Conservation (phyloP, 1,140 invertebrate genomes). For the Amphibalanus amphitrite region DNA sequence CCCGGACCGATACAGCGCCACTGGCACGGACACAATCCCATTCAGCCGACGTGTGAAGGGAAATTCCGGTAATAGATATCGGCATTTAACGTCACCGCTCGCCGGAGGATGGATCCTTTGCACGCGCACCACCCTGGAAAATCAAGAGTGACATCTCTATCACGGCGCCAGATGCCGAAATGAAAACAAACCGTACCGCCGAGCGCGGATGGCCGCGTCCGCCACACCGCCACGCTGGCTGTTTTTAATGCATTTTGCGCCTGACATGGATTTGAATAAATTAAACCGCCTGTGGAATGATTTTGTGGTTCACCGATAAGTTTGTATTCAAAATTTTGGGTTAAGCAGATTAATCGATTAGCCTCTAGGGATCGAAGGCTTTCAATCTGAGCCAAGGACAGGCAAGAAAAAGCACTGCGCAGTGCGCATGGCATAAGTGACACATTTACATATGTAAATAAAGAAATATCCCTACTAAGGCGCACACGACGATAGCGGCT, state of each 20-base stretch:
- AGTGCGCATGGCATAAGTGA: no score
- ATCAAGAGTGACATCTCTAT: constrained; percentile 1
- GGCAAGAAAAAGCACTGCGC: no score
- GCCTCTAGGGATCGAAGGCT: no score
- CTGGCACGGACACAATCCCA: not conserved
- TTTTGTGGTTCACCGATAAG: not conserved
- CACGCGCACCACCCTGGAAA: not conserved
- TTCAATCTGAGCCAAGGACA: no score
- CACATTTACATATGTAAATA: no score
- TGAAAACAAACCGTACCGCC: not conserved
- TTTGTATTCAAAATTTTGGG: not conserved
- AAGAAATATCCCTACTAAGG: no score
- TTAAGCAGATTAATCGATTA: not conserved
- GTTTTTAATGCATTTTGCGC: not conserved
- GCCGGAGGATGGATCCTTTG: not conserved
- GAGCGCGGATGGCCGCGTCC: no score
- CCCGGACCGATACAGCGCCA: not conserved
- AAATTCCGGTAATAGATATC: constrained; percentile 2
- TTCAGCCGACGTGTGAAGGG: not conserved
- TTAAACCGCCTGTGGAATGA: not conserved
- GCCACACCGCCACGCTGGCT: not conserved
- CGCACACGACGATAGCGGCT: no score
- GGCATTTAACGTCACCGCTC: not conserved
- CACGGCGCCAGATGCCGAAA: not conserved
- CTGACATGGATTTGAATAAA: not conserved